A percentile compares a stretch with the other conserved stretches of the same genome.
These are phyloP conservation scores for Pelagia noctiluca DNA, from an alignment of 30 jellyfish, hydroid and myxozoan species.

Conservation along the genomic window DNA sequence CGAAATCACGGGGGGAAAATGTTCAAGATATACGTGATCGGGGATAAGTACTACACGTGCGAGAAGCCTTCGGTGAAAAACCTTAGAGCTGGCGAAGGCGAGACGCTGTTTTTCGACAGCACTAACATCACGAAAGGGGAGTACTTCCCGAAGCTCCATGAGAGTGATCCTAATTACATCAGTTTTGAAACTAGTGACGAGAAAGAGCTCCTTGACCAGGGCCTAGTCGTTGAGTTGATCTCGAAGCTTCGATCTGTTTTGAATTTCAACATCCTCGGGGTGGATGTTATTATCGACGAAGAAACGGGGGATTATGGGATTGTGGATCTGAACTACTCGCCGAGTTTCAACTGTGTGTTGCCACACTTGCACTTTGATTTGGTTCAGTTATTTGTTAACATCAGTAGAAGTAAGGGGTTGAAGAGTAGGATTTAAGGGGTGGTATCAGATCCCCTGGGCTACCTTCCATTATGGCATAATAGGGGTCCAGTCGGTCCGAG, in stretches of 20 bases:
- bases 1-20: conserved; percentile 94
- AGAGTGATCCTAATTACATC: conserved; percentile 65
- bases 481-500: too few species aligned
- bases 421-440: neutral
- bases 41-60: conserved; percentile 77
- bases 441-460: too few species aligned
- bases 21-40: conserved; percentile 90
- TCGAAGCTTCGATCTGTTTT: conserved; percentile 47
- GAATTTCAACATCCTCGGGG: conserved; percentile 79
- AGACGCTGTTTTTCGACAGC: conserved; percentile 84
- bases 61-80: conserved; percentile 96
- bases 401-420: conserved; percentile 26
- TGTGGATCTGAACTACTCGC: conserved; percentile 93
- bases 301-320: conserved; percentile 85
- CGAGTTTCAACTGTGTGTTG: conserved; percentile 94
- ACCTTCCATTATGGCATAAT: too few species aligned
- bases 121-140: conserved; percentile 86
- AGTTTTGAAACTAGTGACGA: conserved; percentile 68
- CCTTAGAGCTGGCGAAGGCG: conserved; percentile 72
- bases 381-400: conserved; percentile 44
- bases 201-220: too few species aligned
- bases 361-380: conserved; percentile 82
- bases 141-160: conserved; percentile 65
- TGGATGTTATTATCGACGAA: conserved; percentile 88
- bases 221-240: too few species aligned